Evolutionary conservation across 2,888 invertebrate species (phyloP).

Genomic region (Aspidiotus destructor): DNA sequence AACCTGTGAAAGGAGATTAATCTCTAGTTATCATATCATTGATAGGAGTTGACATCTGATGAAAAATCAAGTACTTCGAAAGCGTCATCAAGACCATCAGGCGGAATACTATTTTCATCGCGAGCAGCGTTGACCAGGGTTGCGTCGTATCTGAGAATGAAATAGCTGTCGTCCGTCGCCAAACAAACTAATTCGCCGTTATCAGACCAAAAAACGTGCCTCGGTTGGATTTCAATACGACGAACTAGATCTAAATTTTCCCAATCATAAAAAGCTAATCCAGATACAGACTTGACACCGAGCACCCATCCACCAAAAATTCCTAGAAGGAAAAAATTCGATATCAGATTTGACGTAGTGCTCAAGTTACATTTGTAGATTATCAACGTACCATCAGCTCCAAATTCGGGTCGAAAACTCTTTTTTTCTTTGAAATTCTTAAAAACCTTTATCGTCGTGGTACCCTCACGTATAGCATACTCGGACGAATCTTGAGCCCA

Average conservation of each 20-base stretch:
- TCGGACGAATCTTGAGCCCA: constrained; percentile 97
- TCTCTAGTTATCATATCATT: neutral
- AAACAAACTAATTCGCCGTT: constrained; percentile 86
- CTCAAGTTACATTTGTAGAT: neutral
- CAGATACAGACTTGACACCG: constrained; percentile 84
- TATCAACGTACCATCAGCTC: constrained; percentile 65
- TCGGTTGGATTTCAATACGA: constrained; percentile 92
- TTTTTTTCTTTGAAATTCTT: constrained; percentile 98
- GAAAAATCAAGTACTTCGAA: constrained; percentile 61
- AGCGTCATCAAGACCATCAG: constrained; percentile 87
- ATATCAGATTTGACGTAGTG: neutral
- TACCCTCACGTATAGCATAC: constrained; percentile 79
- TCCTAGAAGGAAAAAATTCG: constrained; percentile 45
- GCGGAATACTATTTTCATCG: constrained; percentile 50
- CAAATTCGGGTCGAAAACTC: constrained; percentile 91
- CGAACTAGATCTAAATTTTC: constrained; percentile 82
- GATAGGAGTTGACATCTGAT: neutral
- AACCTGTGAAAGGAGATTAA: constrained; percentile 48
- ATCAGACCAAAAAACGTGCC: constrained; percentile 93
- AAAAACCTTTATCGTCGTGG: constrained; percentile 83
- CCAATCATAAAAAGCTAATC: constrained; percentile 96
- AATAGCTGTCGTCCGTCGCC: constrained; percentile 92
- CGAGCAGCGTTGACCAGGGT: constrained; percentile 67
- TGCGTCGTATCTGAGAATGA: constrained; percentile 78
- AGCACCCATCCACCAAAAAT: constrained; percentile 86